Base-by-base conservation (phyloP, 2,113 vertebrate genomes). In the Xenus cinereus region DNA sequence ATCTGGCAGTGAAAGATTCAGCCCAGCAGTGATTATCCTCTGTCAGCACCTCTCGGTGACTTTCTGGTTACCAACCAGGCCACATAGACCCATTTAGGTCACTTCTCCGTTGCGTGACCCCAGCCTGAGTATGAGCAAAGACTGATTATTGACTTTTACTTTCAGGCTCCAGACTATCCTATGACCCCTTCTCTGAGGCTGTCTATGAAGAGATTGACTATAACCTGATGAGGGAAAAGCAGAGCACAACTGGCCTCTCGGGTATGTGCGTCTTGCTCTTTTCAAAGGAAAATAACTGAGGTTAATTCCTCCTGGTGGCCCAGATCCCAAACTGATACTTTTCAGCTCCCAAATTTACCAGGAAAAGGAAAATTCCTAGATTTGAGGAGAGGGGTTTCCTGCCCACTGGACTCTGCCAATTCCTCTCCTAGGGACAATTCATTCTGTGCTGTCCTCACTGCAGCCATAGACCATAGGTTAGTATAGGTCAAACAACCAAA, bases 161-260 rank as follows among this genome's bases (percentile, higher is more conserved):
- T 96, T 43, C 89, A 97, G 95, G 77, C 12, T 95, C 7, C 79
- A 76, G 68, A 46, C 22, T 62, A n/a, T 41, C 87, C 69, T 92
- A 94, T 2, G 12, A 92, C 14, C 77, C 73, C 21, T 95, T 95
- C 84, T 78, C 91, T 2, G 95, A 97, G 66, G 89, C 57, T 30
- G 73, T 97, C 73, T 97, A 97, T 24, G 96, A 97, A 89, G 96
- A 97, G 73, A 95, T 97, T 2, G 39, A 92, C 35, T 95, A 95
- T 15, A 68, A 72, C 30, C 27, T 72, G 43, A 81, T 72, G 56
- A 72, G 5, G 13, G 60, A 93, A 77, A 95, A 96, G 68, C 68
- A 95, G 43, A 62, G 30, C 0, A 2, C 43, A 39, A 72, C 76
- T 54, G 68, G 62, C 39, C 16, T 87, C 39, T 71, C 95, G 92